Base-by-base conservation (phyloP, 1,140 invertebrate species). In the Drosophila orosa region DNA sequence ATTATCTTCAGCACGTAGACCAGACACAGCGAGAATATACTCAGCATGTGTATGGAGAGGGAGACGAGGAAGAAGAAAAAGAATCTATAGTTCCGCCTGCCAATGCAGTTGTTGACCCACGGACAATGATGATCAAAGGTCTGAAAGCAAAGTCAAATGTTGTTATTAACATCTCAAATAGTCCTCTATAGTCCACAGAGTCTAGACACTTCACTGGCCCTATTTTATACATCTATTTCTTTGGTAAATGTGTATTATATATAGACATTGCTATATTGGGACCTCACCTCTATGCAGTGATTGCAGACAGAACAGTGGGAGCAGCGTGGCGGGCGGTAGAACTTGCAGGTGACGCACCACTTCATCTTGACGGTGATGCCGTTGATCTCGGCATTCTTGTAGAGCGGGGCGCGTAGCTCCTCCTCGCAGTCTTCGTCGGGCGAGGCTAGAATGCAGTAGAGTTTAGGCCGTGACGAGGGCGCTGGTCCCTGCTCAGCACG, bases 81-180 rank as follows among this genome's bases (percentile, higher is more conserved):
- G 93, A 98, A 99, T 90, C 98, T 95, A 92, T 99, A 99, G 93
- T 99, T 99, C 78, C 98, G 95, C 74, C 98, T 95, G 56, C 99
- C 99, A 89, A 99, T 99, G 92, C 99, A 99, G 93, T 99, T 99
- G 93, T 99, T 99, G 77, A 99, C 97, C 99, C 99, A 99, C 56
- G 99, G 99, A 94, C 99, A 99, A 93, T 99, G 99, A 95, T 99
- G 99, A 93, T 99, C 99, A 93, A 99, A 99, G 33, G 98, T 99
- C 97, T 99, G 95, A 75, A 92, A 91, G 91, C 91, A 33, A 87
- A 80, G 65, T 17, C 3, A 5, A 7, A 7, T 13, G 0, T 31
- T 13, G 1, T 13, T 13, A 50, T 13, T 19, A 7, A 8, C 5
- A n/a, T 7, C 13, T 9, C 3, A 25, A 25, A 25, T 25, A 47